A percentile compares a stretch with the other conserved stretches of the same genome.
These are phyloP conservation scores for Pyrgilauda ruficollis DNA, from an alignment of 2,113 vertebrate genomes.

Conservation along the genomic window DNA sequence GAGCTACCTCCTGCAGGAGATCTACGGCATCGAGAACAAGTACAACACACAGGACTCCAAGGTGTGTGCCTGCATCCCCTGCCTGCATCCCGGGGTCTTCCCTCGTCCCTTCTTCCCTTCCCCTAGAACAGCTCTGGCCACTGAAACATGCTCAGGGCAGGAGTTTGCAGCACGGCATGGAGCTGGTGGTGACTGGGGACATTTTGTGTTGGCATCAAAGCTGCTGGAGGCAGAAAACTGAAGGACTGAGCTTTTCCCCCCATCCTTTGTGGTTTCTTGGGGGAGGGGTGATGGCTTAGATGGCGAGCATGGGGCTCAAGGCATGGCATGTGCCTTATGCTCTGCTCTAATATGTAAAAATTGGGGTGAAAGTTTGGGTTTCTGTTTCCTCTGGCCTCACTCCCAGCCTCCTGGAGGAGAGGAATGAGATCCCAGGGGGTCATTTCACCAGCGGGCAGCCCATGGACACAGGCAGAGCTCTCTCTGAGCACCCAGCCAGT, in stretches of 20 bases:
- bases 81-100: not conserved
- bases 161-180: not conserved
- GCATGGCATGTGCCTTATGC: fast-evolving
- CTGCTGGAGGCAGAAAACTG: not conserved
- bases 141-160: not conserved
- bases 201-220: fast-evolving
- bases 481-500: fast-evolving
- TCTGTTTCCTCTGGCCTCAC: not conserved
- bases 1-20: constrained; percentile 97
- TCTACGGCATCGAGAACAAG: constrained; percentile 99
- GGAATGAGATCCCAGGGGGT: not conserved
- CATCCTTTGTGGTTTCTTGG: not conserved
- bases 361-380: not conserved
- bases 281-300: not conserved
- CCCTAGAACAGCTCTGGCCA: not conserved
- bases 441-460: not conserved
- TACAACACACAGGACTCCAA: constrained; percentile 95
- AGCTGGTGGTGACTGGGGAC: not conserved
- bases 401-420: not conserved
- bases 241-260: not conserved
- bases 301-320: not conserved
- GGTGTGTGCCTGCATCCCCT: constrained; percentile 55
- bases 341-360: not conserved
- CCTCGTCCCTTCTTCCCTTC: not conserved
- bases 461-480: not conserved